Percentiles rank a stretch among this genome's conserved stretches.
These are phyloP conservation scores for Beaufortia kweichowensis DNA, from an alignment of 2,113 vertebrate species.

Conservation along the genomic window DNA sequence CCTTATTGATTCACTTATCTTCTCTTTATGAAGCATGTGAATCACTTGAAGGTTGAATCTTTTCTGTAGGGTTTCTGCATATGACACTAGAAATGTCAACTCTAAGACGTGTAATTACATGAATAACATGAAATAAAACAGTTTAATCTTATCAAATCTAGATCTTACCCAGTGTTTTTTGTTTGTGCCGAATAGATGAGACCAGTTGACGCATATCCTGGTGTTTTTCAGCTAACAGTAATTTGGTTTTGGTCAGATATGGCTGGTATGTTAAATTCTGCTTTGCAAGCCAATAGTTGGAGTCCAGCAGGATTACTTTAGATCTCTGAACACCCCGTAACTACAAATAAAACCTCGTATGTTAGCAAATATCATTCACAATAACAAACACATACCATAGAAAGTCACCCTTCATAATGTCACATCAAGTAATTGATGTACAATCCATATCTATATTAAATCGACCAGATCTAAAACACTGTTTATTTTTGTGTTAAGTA, in stretches of 20 bases:
- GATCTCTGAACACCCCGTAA: conserved; percentile 55
- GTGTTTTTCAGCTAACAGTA: conserved; percentile 59
- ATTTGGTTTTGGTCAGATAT: conserved; percentile 52
- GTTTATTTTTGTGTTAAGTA: too few species aligned
- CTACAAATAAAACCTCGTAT: conserved; percentile 38
- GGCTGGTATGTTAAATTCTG: conserved; percentile 55
- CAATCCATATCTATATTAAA: too few species aligned
- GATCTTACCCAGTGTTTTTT: conserved; percentile 57
- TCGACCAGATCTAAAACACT: too few species aligned
- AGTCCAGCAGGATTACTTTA: conserved; percentile 44
- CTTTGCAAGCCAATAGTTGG: conserved; percentile 60
- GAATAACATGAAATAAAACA: too few species aligned
- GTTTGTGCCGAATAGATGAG: conserved; percentile 56
- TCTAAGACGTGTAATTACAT: background rate
- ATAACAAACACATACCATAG: background rate
- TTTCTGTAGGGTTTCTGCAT: conserved; percentile 10
- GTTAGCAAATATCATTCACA: background rate
- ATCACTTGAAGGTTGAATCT: conserved; percentile 17
- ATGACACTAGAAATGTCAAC: background rate
- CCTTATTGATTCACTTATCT: conserved; percentile 44
- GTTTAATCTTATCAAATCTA: background rate
- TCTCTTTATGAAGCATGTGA: conserved; percentile 47
- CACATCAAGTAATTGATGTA: too few species aligned
- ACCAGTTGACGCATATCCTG: conserved; percentile 54
- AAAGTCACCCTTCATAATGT: too few species aligned